These are phyloP conservation scores for Panurus biarmicus DNA, from an alignment of 2,113 vertebrate genomes.

Conservation along the genomic window DNA sequence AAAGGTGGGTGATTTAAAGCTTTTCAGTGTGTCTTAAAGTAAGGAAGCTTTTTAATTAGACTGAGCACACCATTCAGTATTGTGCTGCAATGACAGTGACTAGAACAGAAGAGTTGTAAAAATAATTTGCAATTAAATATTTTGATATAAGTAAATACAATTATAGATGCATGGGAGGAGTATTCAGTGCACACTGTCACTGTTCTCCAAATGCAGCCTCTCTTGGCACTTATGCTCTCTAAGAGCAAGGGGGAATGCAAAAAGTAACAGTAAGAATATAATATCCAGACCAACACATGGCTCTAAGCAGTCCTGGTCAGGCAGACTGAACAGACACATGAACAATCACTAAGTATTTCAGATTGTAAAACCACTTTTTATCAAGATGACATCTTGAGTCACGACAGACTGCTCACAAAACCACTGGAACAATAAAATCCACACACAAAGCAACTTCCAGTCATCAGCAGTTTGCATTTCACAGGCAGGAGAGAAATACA, in stretches of 20 bases:
- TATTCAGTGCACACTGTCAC: not conserved
- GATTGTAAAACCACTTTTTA: not conserved
- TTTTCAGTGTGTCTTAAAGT: not conserved
- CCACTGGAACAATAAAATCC: not conserved
- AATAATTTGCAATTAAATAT: not conserved
- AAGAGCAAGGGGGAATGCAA: not conserved
- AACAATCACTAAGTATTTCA: not conserved
- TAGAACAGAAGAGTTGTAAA: not conserved
- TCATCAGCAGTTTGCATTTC: not conserved
- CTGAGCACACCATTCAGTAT: not conserved
- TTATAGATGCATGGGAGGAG: not conserved
- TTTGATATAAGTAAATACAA: not conserved
- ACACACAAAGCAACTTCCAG: not conserved
- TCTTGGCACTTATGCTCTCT: not conserved
- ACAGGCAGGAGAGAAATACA: not conserved
- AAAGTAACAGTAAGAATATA: not conserved
- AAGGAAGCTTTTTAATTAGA: not conserved
- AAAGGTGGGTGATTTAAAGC: not conserved
- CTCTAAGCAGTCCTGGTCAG: not conserved
- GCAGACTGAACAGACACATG: not conserved
- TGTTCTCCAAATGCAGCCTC: not conserved
- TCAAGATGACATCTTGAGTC: not conserved
- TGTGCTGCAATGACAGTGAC: not conserved
- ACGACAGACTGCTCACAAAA: not conserved
- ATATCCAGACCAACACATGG: not conserved